A percentile compares a stretch with the other conserved stretches of the same genome.
phyloP scores from a whole-genome alignment of 1,140 invertebrate species.

The Andricus grossulariae region DNA sequence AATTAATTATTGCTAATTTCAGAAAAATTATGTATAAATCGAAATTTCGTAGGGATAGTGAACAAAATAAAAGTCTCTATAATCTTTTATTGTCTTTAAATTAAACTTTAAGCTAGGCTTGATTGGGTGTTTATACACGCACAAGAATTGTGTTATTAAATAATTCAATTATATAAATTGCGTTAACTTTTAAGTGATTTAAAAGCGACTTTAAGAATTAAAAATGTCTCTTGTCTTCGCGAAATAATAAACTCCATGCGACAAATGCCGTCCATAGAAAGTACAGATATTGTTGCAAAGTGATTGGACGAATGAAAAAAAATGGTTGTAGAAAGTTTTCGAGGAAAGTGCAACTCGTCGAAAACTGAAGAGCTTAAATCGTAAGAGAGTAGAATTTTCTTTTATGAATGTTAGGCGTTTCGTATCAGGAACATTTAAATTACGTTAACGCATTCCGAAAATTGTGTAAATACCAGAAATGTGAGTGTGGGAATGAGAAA shows the following conservation, averaged over 20 bases:
- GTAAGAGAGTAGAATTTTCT: not conserved
- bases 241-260: constrained; percentile 10
- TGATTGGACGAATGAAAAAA: not conserved
- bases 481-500: not conserved
- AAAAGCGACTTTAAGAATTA: too few species aligned
- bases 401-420: too few species aligned
- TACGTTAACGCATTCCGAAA: not conserved
- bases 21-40: not conserved
- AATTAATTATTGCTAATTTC: too few species aligned
- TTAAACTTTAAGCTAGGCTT: too few species aligned
- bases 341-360: not conserved
- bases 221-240: constrained; percentile 21
- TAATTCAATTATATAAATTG: not conserved
- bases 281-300: not conserved
- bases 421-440: not conserved
- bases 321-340: not conserved
- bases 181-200: too few species aligned
- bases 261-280: constrained; percentile 25
- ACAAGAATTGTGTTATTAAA: constrained; percentile 13
- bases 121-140: not conserved
- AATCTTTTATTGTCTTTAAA: too few species aligned
- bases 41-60: not conserved
- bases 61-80: too few species aligned
- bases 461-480: not conserved
- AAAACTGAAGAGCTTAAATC: not conserved